Percentiles rank a stretch among this genome's conserved stretches.
Conservation (phyloP, 2,113 vertebrate species). For the Gallinago paraguaiae region DNA sequence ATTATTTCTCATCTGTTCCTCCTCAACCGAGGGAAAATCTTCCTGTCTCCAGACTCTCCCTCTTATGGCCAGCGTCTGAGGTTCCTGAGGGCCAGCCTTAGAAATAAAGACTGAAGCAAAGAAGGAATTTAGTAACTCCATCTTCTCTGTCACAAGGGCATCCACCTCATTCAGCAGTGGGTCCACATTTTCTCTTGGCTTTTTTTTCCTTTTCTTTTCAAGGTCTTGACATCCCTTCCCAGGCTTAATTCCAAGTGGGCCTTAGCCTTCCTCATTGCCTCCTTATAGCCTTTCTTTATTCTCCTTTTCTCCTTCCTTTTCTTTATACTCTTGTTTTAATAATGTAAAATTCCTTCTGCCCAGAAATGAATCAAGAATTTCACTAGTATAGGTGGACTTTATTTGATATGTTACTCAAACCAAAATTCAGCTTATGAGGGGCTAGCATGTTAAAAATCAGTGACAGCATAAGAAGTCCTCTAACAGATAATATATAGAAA, state of each 20-base stretch:
- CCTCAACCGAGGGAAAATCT: neutral
- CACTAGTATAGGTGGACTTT: neutral
- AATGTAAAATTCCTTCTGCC: neutral
- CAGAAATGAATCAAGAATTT: neutral
- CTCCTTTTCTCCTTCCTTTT: neutral
- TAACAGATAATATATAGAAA: neutral
- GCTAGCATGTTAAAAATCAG: neutral
- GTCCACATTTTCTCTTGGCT: neutral
- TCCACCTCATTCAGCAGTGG: neutral
- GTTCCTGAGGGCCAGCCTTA: neutral
- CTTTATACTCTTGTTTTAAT: neutral
- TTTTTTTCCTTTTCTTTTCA: neutral
- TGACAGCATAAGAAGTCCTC: rapidly evolving
- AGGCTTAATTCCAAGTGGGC: neutral
- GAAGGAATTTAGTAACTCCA: neutral
- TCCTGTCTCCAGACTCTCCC: neutral
- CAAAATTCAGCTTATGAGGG: neutral
- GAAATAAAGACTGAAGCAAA: neutral
- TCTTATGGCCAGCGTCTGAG: neutral
- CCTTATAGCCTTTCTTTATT: neutral
- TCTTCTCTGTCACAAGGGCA: neutral
- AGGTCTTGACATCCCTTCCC: neutral
- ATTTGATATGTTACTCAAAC: neutral
- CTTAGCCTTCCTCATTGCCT: neutral
- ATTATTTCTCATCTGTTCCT: neutral